Evolutionary conservation across 2,888 invertebrate species (phyloP), one percentile per base, ranked within the genome.

Genomic region (Sarcophaga variegata): DNA sequence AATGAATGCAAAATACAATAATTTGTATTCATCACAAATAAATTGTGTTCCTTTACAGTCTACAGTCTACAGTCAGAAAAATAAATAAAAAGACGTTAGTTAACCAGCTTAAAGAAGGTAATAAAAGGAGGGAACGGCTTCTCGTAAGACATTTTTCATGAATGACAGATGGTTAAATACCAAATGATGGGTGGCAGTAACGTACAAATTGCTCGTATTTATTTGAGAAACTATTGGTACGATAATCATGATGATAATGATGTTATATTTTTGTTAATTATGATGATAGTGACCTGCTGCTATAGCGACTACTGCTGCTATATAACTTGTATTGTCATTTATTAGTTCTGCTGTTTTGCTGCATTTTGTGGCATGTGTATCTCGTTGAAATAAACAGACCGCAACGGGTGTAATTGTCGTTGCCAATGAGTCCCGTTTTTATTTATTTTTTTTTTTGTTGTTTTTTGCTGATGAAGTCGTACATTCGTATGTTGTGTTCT

Each of bases 361-460:
- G 20, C 14, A 60, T n/a, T 70, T 81, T 76, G 45, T 77, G 20
- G 66, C 64, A 66, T 77, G 25, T 59, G 71, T 78, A 72, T 72
- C 25, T 83, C 63, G 49, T 66, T 22, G 17, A 80, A 85, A 81
- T 81, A 86, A 86, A 80, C 83, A 86, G 86, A 86, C 80, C 86
- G 77, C 63, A 86, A 76, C 86, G 80, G 76, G 71, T 83, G 72
- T 81, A 86, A 83, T 83, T 83, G 80, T 82, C 64, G 69, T 81
- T 83, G 83, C 49, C 80, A 77, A 81, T 76, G 54, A 75, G 74
- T 80, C 37, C 78, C 77, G 45, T 72, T 77, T 63, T 81, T 37
- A 27, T 37, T 37, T 37, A 6, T 6, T 10, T 37, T 2, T 37
- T 8, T 37, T 37, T 37, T 37, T 37, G 0, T 37, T 37, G 10